Evolutionary conservation across 2,113 vertebrate species (phyloP).

Genomic region (Rhabdomys dilectus): DNA sequence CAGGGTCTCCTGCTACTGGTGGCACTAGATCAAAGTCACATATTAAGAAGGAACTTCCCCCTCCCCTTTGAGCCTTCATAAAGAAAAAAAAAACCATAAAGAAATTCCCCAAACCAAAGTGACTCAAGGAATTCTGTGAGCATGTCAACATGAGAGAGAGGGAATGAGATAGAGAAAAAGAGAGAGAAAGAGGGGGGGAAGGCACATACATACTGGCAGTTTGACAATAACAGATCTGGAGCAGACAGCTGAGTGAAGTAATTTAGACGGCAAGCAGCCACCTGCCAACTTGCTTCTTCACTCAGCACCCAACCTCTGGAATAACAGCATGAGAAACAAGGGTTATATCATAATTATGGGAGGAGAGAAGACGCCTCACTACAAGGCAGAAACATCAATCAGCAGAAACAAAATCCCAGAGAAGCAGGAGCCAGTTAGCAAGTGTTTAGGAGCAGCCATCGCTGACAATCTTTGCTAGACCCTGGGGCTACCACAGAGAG

Average conservation of each 20-base stretch:
- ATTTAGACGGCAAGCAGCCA: neutral
- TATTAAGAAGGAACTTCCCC: neutral
- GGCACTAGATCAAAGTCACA: neutral
- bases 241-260: constrained; percentile 7
- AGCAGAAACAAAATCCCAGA: constrained; percentile 22
- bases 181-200: no score
- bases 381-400: constrained; percentile 22
- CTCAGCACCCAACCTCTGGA: neutral
- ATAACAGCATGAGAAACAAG: neutral
- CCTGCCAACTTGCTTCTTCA: neutral
- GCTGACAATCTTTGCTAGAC: neutral
- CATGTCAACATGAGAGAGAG: neutral
- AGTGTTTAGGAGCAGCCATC: neutral
- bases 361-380: constrained; percentile 39
- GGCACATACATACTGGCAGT: neutral
- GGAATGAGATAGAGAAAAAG: neutral
- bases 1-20: neutral
- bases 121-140: neutral
- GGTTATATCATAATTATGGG: neutral
- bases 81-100: neutral
- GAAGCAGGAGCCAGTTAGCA: constrained; percentile 4
- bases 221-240: neutral
- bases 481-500: neutral
- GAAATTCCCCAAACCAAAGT: neutral
- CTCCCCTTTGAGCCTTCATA: neutral